Percentiles rank a stretch among this genome's conserved stretches.
Conservation (phyloP, 2,888 invertebrate genomes). For the Dione vanillae region DNA sequence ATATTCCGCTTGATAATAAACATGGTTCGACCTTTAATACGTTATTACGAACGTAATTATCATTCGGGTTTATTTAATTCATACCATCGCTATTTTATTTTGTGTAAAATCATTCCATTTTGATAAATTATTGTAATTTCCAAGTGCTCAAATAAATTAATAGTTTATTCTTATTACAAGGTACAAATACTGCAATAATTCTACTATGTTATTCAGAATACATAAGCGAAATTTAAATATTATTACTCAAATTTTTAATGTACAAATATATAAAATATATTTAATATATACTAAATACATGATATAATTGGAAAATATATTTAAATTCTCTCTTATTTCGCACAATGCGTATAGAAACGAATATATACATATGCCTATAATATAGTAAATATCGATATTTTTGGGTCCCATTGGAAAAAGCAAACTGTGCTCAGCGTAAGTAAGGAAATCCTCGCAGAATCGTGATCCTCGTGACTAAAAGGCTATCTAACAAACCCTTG, state of each 20-base stretch:
- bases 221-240: no score
- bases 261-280: no score
- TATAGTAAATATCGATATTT: background rate
- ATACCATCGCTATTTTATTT: conserved; percentile 38
- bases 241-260: no score
- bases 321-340: no score
- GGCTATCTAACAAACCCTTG: conserved; percentile 53
- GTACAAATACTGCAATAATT: no score
- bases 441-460: conserved; percentile 51
- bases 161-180: background rate
- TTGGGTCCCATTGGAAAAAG: conserved; percentile 23
- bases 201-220: no score
- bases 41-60: conserved; percentile 46
- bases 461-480: conserved; percentile 56
- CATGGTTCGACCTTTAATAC: conserved; percentile 56
- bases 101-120: conserved; percentile 9
- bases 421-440: conserved; percentile 38
- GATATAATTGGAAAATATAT: no score
- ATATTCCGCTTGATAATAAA: conserved; percentile 81
- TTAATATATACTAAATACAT: no score
- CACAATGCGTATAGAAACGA: no score
- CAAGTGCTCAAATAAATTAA: background rate
- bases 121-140: background rate
- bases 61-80: conserved; percentile 43
- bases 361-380: no score